Conservation (phyloP, 2,113 vertebrate species). For the Mustela lutreola region DNA sequence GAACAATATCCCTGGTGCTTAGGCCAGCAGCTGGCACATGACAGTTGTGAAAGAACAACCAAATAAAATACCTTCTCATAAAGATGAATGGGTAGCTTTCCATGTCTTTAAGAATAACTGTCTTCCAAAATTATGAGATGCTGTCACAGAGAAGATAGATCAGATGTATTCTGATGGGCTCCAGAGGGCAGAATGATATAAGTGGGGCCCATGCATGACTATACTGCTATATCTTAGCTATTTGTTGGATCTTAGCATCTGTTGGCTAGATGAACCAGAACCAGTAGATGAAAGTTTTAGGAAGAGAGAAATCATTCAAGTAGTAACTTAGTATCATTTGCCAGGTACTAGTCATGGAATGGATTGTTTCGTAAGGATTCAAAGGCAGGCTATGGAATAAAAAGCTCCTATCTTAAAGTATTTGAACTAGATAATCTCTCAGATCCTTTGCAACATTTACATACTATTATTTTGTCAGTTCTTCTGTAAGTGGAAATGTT, state of each 20-base stretch:
- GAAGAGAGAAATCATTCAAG: slow-evolving; percentile 31
- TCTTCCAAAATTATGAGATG: slow-evolving; percentile 24
- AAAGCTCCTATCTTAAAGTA: background rate
- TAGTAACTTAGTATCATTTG: background rate
- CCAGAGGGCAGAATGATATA: background rate
- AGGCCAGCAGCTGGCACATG: background rate
- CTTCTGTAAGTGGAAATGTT: background rate
- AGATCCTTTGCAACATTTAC: background rate
- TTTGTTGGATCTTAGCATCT: background rate
- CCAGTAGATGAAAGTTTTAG: background rate
- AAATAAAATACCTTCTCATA: slow-evolving; percentile 6
- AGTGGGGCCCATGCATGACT: background rate
- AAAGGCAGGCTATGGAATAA: background rate
- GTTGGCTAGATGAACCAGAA: background rate
- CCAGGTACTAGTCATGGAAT: background rate
- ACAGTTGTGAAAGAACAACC: slow-evolving; percentile 1
- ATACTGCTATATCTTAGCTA: background rate
- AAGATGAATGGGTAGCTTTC: slow-evolving; percentile 59
- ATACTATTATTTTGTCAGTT: background rate
- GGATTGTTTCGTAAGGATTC: background rate
- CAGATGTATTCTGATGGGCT: background rate
- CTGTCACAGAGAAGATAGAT: slow-evolving; percentile 52
- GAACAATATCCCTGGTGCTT: background rate
- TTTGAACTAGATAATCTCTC: background rate
- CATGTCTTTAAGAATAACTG: slow-evolving; percentile 42